Base-by-base conservation (phyloP, 2,113 vertebrate species). In the Ovis canadensis region DNA sequence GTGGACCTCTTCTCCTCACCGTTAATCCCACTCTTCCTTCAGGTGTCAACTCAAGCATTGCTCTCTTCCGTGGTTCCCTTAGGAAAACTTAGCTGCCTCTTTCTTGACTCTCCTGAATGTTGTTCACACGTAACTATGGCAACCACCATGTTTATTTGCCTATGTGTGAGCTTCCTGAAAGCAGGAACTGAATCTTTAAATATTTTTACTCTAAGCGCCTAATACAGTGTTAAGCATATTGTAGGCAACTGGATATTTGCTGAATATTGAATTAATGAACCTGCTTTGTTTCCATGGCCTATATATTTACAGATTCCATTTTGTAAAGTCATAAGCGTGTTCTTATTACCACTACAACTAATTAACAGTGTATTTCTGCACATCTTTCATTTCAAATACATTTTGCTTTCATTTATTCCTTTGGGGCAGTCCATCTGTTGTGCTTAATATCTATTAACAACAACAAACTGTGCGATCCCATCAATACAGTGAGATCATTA, bases 121-220 rank as follows among this genome's bases (percentile, higher is more conserved):
- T 92, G 17, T 27, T 92, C 92, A 71, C n/a, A 48, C 14, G 11
- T 80, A 97, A 67, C 55, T 60, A 71, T 59, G 88, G 40, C 14
- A 57, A 64, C 74, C 64, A 29, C 77, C 21, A 60, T 23, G 15
- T 87, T 81, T 84, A 74, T 90, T 96, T 86, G 57, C 57, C 36
- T 92, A 21, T 57, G n/a, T 81, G 52, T 84, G 80, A 94, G 16
- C 36, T 94, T 96, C 40, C 96, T 88, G 57, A 92, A 98, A 90
- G 31, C 43, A 81, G n/a, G 50, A 84, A 90, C 31, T 19, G 43
- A 60, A 16, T 81, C 90, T 55, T 87, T 50, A 59, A 91, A 64
- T 83, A 33, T 45, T 90, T 97, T 78, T 36, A 54, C 4, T 95
- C 43, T 16, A 6, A 82, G n/a, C 16, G n/a, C 64, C 10, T 50